A percentile compares a stretch with the other conserved stretches of the same genome.
These are phyloP conservation scores for Agrotis exclamationis DNA, from an alignment of 2,888 invertebrate genomes.

Conservation along the genomic window DNA sequence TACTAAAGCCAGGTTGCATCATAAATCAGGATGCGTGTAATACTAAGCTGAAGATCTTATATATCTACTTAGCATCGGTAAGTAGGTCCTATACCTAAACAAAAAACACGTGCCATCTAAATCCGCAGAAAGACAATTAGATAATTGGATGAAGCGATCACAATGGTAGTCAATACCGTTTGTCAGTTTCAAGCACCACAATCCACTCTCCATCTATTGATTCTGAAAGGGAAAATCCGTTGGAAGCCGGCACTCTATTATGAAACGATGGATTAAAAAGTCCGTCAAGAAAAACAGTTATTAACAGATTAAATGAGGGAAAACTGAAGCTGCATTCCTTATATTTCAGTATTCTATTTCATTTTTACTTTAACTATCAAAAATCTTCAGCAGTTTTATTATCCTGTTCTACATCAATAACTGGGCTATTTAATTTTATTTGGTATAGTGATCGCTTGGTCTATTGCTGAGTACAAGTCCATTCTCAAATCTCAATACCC, in stretches of 20 bases:
- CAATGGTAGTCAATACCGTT: constrained; percentile 27
- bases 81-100: background rate
- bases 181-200: constrained; percentile 14
- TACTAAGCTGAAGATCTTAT: too few relatives aligned
- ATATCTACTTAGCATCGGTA: background rate
- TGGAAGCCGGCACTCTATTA: constrained; percentile 21
- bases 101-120: constrained; percentile 16
- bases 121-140: constrained; percentile 8
- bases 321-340: background rate
- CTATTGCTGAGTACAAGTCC: too few relatives aligned
- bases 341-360: background rate
- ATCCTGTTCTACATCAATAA: background rate
- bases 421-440: too few relatives aligned
- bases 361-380: background rate
- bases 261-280: constrained; percentile 30
- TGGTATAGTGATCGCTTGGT: too few relatives aligned
- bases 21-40: too few relatives aligned
- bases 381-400: background rate
- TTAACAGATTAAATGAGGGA: background rate
- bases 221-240: constrained; percentile 32
- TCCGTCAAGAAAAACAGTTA: background rate
- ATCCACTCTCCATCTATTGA: constrained; percentile 6
- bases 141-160: constrained; percentile 40
- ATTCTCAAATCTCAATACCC: too few relatives aligned
- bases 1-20: too few relatives aligned